Base-by-base conservation (phyloP, 2,113 vertebrate species). In the Oreochromis niloticus region DNA sequence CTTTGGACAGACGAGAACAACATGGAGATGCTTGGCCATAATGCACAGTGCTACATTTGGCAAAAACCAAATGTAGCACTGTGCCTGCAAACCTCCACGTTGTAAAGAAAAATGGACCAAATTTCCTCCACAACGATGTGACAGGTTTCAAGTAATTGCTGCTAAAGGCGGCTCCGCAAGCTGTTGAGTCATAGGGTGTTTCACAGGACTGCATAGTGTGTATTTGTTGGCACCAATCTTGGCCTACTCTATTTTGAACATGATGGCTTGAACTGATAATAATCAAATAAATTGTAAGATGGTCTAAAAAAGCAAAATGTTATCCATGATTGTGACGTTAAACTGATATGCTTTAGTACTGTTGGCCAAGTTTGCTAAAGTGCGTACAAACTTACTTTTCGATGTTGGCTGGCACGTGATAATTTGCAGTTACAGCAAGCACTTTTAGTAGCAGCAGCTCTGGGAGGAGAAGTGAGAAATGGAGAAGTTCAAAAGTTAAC, bases 381-480 rank as follows among this genome's bases (percentile, higher is more conserved):
- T 22, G 11, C 13, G 22, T 9, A 46, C 7, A 32, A 73, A 93
- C 94, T 95, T 93, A 97, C 97, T 95, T 96, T 41, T 95, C 94
- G 59, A 96, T 94, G 27, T 82, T 89, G 55, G 88, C 88, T 79
- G 96, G 96, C 86, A 96, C 71, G 19, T 95, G 89, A 52, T 95
- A 90, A 81, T 88, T 93, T 83, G 89, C 82, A 81, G 91, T 90
- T 22, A 87, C 56, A 12, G 97, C 96, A 36, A 97, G 95, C 87
- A 97, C 90, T 91, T 96, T 97, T 43, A 95, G 82, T n/a, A 97
- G 92, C 78, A 96, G 71, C 48, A 82, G 73, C 91, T 97, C 97
- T 97, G 88, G 19, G 63, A 87, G 19, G 19, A 84, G 87, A 82
- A 75, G 24, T 1, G 11, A 84, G 48, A 79, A 88, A 81, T 12